Evolutionary conservation across 2,797 vertebrate genomes (phyloP).

Genomic region (Zenarchopterus dispar): DNA sequence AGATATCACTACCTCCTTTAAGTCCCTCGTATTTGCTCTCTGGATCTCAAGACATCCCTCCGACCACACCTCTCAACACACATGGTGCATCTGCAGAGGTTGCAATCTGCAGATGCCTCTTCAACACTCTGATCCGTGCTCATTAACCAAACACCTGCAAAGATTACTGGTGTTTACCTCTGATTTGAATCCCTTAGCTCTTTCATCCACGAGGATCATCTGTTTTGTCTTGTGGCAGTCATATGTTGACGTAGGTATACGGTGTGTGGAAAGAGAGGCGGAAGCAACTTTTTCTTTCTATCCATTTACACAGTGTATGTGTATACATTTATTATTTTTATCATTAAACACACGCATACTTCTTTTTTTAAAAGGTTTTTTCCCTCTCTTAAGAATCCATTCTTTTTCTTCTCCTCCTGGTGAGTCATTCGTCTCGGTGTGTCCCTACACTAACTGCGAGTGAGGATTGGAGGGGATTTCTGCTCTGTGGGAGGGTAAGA

Average conservation of each 20-base stretch:
- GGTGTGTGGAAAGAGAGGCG: background rate
- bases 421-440: slow-evolving; percentile 49
- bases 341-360: background rate
- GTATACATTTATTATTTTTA: background rate
- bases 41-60: slow-evolving; percentile 15
- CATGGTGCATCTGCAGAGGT: slow-evolving; percentile 20
- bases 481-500: slow-evolving; percentile 67
- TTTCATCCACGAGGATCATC: background rate
- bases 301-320: too few relatives aligned
- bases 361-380: background rate
- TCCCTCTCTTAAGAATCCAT: background rate
- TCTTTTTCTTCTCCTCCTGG: slow-evolving; percentile 13
- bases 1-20: slow-evolving; percentile 42
- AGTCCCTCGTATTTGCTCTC: slow-evolving; percentile 27
- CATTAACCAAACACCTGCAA: slow-evolving; percentile 32
- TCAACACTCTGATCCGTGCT: slow-evolving; percentile 18
- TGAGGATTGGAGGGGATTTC: slow-evolving; percentile 68
- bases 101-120: slow-evolving; percentile 30
- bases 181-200: slow-evolving; percentile 14
- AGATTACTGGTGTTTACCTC: slow-evolving; percentile 17
- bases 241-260: slow-evolving; percentile 1
- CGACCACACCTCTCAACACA: slow-evolving; percentile 47
- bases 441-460: slow-evolving; percentile 51
- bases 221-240: slow-evolving; percentile 9
- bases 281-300: background rate